These are phyloP conservation scores for Salvelinus alpinus DNA, from an alignment of 2,113 vertebrate species.

Conservation along the genomic window DNA sequence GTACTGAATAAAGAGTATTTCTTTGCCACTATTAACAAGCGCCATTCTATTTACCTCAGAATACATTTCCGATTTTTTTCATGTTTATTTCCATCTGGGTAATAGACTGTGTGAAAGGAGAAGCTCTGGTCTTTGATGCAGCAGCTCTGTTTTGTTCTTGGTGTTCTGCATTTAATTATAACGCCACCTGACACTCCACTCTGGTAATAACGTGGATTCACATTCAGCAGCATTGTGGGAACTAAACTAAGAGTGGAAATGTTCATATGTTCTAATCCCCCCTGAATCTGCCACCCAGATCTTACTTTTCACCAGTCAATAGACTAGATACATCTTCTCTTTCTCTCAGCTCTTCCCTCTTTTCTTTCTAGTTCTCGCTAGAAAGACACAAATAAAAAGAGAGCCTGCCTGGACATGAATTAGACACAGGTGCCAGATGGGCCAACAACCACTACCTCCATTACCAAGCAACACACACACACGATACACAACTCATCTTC, in stretches of 20 bases:
- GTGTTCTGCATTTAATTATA: conserved; percentile 47
- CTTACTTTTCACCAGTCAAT: conserved; percentile 20
- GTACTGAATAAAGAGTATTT: background rate
- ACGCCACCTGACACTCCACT: conserved; percentile 12
- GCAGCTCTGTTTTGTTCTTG: conserved; percentile 19
- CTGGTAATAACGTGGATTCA: conserved; percentile 29
- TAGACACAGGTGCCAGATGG: background rate
- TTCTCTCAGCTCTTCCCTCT: background rate
- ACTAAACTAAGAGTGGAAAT: conserved; percentile 19
- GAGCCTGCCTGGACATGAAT: background rate
- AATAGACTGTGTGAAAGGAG: background rate
- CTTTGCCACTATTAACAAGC: background rate
- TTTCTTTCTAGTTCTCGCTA: conserved; percentile 1
- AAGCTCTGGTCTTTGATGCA: conserved; percentile 18
- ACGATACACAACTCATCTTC: background rate
- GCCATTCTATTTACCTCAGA: background rate
- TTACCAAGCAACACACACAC: background rate
- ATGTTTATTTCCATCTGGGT: conserved; percentile 23
- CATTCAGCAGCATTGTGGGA: conserved; percentile 3
- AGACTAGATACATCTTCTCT: conserved; percentile 13
- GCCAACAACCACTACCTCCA: background rate
- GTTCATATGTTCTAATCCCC: conserved; percentile 38
- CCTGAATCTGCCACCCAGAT: conserved; percentile 34
- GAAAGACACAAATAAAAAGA: background rate
- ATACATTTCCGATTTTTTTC: background rate